Conservation (phyloP, 2,888 invertebrate species). For the Chrysolina oricalcia region DNA sequence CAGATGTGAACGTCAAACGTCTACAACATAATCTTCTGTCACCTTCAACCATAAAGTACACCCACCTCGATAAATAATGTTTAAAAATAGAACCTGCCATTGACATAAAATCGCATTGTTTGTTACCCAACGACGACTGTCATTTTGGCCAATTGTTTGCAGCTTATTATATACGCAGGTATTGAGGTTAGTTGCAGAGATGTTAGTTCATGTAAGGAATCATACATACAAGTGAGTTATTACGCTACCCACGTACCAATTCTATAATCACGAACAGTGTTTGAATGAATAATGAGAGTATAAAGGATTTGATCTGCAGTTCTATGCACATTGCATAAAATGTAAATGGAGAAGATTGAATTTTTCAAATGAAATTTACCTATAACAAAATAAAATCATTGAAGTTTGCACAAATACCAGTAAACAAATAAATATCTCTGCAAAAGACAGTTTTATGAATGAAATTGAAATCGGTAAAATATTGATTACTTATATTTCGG, state of each 20-base stretch:
- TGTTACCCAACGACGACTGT: slow-evolving; percentile 34
- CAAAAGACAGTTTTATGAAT: too few relatives aligned
- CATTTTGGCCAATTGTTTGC: slow-evolving; percentile 30
- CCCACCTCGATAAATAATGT: slow-evolving; percentile 27
- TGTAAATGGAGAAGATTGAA: not conserved
- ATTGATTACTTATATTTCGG: too few relatives aligned
- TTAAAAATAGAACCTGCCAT: slow-evolving; percentile 36
- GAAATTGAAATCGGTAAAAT: too few relatives aligned
- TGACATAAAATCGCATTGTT: slow-evolving; percentile 38
- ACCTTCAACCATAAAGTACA: slow-evolving; percentile 28
- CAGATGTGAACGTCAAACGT: slow-evolving; percentile 5
- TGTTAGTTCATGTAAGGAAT: slow-evolving; percentile 31
- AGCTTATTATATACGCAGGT: slow-evolving; percentile 27
- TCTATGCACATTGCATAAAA: not conserved
- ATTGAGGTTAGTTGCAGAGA: slow-evolving; percentile 37
- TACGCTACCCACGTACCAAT: slow-evolving; percentile 26
- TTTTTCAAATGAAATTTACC: too few relatives aligned
- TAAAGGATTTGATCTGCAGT: not conserved
- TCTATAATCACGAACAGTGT: slow-evolving; percentile 22
- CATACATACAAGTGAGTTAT: slow-evolving; percentile 26
- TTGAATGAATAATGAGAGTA: slow-evolving; percentile 25
- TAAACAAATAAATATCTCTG: too few relatives aligned
- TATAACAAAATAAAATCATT: too few relatives aligned
- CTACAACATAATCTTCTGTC: slow-evolving; percentile 25
- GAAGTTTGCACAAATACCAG: too few relatives aligned